Conservation (phyloP, 2,888 invertebrate species). For the Calliphora vomitoria region DNA sequence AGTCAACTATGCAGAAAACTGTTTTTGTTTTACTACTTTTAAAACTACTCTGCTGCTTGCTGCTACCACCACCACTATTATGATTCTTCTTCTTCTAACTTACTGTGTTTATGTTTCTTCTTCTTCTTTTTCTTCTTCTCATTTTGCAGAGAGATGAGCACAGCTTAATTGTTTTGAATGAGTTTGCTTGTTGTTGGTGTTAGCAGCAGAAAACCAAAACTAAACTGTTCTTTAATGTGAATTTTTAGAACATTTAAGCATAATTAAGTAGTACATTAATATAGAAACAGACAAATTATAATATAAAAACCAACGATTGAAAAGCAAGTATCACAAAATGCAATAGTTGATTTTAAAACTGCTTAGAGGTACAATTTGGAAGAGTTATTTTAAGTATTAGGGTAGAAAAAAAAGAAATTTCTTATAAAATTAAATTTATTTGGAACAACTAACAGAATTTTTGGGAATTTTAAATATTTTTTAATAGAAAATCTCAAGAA, state of each 20-base stretch:
- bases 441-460: too few species aligned
- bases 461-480: too few species aligned
- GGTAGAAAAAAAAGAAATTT: neutral
- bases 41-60: neutral
- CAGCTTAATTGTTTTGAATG: slow-evolving; percentile 69
- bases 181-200: slow-evolving; percentile 21
- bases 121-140: slow-evolving; percentile 2
- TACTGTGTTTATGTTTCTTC: neutral
- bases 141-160: slow-evolving; percentile 33
- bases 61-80: neutral
- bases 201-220: slow-evolving; percentile 33
- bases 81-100: neutral
- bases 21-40: slow-evolving; percentile 39
- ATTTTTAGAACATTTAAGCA: slow-evolving; percentile 15
- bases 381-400: neutral
- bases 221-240: slow-evolving; percentile 60
- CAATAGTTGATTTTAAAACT: too few species aligned
- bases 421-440: too few species aligned
- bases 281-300: neutral
- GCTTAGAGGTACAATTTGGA: too few species aligned
- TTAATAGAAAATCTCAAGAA: too few species aligned
- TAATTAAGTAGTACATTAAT: slow-evolving; percentile 17
- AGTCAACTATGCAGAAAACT: slow-evolving; percentile 80
- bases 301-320: neutral
- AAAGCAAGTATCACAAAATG: slow-evolving; percentile 26